These are phyloP conservation scores for Ips typographus DNA, from an alignment of 1,140 invertebrate genomes.

Conservation along the genomic window DNA sequence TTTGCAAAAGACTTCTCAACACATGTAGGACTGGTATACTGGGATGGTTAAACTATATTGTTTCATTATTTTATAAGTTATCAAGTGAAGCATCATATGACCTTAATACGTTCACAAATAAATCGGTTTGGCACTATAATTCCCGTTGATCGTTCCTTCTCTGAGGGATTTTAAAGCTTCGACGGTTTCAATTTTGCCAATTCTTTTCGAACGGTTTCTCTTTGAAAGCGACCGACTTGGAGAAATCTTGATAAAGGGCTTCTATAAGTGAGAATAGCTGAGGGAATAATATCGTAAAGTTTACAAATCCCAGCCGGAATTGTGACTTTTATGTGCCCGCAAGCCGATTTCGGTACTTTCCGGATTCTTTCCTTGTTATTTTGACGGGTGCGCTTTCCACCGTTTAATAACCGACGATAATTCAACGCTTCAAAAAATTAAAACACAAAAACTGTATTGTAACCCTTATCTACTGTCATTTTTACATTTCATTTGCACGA, in stretches of 20 bases:
- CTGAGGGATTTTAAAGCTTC: conserved; percentile 9
- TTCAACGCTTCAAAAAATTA: too few species aligned
- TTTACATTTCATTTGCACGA: neutral
- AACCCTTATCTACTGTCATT: too few species aligned
- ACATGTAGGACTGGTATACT: too few species aligned
- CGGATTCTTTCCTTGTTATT: conserved; percentile 43
- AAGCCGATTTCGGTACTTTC: conserved; percentile 44
- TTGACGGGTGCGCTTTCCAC: neutral
- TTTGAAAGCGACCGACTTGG: conserved; percentile 48
- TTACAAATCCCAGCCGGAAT: conserved; percentile 54
- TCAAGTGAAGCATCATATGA: too few species aligned
- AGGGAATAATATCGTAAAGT: conserved; percentile 54
- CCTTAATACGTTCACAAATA: conserved; percentile 17
- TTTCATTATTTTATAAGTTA: too few species aligned
- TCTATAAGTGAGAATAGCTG: conserved; percentile 53
- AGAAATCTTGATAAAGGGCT: conserved; percentile 51
- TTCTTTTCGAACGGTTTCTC: conserved; percentile 46
- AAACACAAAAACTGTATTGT: too few species aligned
- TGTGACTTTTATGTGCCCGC: conserved; percentile 54
- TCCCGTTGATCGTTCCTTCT: conserved; percentile 39
- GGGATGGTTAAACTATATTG: too few species aligned
- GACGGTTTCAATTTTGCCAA: conserved; percentile 48
- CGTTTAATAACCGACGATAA: too few species aligned
- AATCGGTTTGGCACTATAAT: conserved; percentile 41
- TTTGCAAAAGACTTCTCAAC: too few species aligned